These are phyloP conservation scores for Calcarius ornatus DNA, from an alignment of 2,113 vertebrate species.

Conservation along the genomic window DNA sequence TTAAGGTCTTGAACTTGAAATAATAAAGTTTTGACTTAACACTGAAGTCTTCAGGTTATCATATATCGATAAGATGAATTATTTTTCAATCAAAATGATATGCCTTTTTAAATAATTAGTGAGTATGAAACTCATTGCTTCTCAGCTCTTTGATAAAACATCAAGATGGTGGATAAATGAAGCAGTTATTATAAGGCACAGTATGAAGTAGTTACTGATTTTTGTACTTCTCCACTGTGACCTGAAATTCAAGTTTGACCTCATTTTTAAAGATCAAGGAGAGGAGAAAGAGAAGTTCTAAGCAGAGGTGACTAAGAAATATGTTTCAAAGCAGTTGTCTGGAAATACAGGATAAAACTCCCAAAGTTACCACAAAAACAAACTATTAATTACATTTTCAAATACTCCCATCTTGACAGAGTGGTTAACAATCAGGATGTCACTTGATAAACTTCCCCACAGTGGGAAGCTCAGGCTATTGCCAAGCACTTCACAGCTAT, in stretches of 20 bases:
- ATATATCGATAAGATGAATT: background rate
- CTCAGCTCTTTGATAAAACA: background rate
- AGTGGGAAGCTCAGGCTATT: background rate
- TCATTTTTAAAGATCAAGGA: constrained; percentile 21
- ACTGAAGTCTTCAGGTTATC: background rate
- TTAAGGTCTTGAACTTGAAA: background rate
- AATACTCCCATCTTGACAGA: background rate
- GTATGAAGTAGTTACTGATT: background rate
- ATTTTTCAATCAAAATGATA: background rate
- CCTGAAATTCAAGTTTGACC: constrained; percentile 19
- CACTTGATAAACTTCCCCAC: background rate
- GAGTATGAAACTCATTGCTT: background rate
- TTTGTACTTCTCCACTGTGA: background rate
- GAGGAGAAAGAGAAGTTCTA: background rate
- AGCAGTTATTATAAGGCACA: background rate
- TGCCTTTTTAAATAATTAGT: background rate
- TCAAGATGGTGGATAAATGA: background rate
- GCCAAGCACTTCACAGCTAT: background rate
- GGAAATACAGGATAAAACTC: background rate
- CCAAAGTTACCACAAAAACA: background rate
- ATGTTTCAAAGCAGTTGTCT: background rate
- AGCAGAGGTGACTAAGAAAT: background rate
- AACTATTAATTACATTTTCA: background rate
- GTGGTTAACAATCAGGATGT: background rate
- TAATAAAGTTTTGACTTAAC: background rate